Percentiles rank a stretch among this genome's conserved stretches.
These are phyloP conservation scores for Steinernema feltiae DNA, from an alignment of 1,140 invertebrate genomes.

Conservation along the genomic window DNA sequence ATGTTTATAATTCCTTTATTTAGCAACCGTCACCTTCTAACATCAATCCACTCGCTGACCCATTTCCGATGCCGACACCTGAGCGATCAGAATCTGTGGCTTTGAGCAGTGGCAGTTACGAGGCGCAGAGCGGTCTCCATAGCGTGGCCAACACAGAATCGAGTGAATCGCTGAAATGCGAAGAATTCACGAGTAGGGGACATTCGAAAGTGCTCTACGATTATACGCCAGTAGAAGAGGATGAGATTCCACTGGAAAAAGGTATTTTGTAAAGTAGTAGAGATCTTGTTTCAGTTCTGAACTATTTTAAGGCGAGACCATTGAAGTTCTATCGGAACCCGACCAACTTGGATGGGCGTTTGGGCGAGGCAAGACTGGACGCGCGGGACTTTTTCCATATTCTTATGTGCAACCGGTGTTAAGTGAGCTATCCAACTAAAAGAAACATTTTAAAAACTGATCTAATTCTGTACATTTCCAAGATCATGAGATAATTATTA, in stretches of 20 bases:
- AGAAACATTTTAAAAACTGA: no score
- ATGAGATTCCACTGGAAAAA: constrained; percentile 49
- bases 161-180: neutral
- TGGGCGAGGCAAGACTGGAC: constrained; percentile 38
- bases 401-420: constrained; percentile 38
- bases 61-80: constrained; percentile 31
- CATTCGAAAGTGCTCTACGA: constrained; percentile 49
- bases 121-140: neutral
- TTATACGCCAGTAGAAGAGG: constrained; percentile 46
- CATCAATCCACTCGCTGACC: constrained; percentile 11
- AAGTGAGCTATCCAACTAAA: neutral
- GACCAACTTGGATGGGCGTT: constrained; percentile 52
- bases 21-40: no score
- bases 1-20: no score
- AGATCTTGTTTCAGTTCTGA: constrained; percentile 12
- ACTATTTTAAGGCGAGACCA: constrained; percentile 41
- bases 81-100: constrained; percentile 17
- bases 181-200: neutral
- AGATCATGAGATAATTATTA: neutral
- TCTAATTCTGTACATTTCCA: neutral
- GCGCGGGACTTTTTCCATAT: constrained; percentile 46
- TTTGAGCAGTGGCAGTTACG: constrained; percentile 21
- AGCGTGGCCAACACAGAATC: neutral
- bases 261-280: no score
- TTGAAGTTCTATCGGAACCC: constrained; percentile 53